phyloP scores from a whole-genome alignment of 2,888 invertebrate genomes.

The Rugalucina vietnamica region DNA sequence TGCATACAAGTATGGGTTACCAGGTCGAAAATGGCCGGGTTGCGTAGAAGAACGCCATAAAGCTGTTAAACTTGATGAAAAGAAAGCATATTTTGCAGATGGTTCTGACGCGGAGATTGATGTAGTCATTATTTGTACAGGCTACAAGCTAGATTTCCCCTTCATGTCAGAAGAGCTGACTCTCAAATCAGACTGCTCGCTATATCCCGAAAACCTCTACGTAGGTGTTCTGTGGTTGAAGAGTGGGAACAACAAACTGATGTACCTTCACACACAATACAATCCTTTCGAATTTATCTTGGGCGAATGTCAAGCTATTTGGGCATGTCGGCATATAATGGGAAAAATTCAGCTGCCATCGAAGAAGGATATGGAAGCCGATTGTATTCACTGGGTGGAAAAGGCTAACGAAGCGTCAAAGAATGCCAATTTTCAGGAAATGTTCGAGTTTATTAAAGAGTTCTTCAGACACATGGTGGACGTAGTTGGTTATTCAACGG shows the following conservation, averaged over 20 bases:
- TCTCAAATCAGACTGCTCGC: background rate
- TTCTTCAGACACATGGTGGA: background rate
- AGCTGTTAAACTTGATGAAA: background rate
- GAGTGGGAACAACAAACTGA: background rate
- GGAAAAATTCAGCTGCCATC: background rate
- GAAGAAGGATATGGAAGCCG: background rate
- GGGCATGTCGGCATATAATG: background rate
- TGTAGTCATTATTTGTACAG: background rate
- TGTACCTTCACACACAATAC: background rate
- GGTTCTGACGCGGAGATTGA: background rate
- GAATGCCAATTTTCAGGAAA: background rate
- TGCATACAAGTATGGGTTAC: background rate
- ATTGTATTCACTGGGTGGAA: background rate
- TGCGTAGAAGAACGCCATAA: background rate
- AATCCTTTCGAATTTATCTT: background rate
- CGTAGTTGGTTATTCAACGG: background rate
- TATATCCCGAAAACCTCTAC: background rate
- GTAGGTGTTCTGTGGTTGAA: background rate
- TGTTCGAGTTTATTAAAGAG: background rate
- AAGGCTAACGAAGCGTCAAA: background rate
- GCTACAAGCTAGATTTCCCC: background rate
- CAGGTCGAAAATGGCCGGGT: background rate
- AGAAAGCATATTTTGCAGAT: background rate
- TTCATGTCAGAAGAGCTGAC: background rate
- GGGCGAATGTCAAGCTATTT: background rate